Conservation (phyloP, 2,797 vertebrate genomes). For the Artibeus jamaicensis region DNA sequence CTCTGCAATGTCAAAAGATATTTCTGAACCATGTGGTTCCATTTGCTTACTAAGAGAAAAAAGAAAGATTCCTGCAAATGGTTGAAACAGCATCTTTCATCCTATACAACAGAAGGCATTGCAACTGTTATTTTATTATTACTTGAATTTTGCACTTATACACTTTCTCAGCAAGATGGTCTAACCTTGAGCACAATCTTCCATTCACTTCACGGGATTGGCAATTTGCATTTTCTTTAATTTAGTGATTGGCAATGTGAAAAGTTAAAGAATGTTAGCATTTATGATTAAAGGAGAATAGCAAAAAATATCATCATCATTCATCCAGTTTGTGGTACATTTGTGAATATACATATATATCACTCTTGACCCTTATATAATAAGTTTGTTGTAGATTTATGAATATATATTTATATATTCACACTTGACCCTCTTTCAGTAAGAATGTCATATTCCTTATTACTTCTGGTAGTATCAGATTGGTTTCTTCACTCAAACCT, state of each 20-base stretch:
- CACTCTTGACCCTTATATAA: neutral
- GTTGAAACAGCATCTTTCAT: slow-evolving; percentile 24
- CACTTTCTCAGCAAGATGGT: neutral
- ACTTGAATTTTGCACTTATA: slow-evolving; percentile 36
- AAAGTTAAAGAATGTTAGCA: slow-evolving; percentile 44
- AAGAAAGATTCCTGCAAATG: neutral
- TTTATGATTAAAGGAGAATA: slow-evolving; percentile 63
- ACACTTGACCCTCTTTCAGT: neutral
- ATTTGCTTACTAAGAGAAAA: neutral
- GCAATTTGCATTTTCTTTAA: slow-evolving; percentile 72
- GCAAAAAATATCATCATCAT: slow-evolving; percentile 24
- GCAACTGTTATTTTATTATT: slow-evolving; percentile 47
- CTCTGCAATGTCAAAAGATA: slow-evolving; percentile 20
- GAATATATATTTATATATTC: neutral
- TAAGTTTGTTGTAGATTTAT: neutral
- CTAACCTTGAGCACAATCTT: neutral
- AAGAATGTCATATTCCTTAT: neutral
- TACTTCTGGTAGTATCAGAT: neutral
- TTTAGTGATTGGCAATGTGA: slow-evolving; percentile 18
- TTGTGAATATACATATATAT: neutral
- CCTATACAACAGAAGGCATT: neutral
- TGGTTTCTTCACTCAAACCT: neutral
- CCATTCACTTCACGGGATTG: slow-evolving; percentile 52
- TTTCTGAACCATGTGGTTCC: slow-evolving; percentile 29
- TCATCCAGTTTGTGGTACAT: slow-evolving; percentile 17